Evolutionary conservation across 1,140 invertebrate species (phyloP).

Genomic region (Akabosia matsudoensis): DNA sequence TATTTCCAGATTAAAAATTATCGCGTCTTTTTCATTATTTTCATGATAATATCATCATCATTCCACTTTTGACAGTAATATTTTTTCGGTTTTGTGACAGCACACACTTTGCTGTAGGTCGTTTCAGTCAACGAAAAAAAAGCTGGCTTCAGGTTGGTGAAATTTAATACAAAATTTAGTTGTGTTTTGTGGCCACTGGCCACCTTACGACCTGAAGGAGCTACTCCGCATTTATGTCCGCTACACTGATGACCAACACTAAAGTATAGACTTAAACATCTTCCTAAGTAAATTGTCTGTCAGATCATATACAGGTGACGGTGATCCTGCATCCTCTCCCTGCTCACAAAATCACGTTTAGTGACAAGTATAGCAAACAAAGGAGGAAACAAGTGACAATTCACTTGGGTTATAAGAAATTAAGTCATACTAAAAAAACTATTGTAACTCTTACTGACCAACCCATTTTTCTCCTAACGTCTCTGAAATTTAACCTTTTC

Average conservation of each 20-base stretch:
- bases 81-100: background rate
- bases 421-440: too few species aligned
- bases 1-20: too few species aligned
- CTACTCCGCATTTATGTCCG: too few species aligned
- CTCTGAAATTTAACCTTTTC: background rate
- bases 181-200: background rate
- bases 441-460: too few species aligned
- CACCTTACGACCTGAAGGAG: too few species aligned
- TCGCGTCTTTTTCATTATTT: too few species aligned
- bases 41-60: too few species aligned
- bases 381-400: constrained; percentile 1
- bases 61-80: background rate
- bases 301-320: background rate
- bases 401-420: background rate
- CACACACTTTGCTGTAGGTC: background rate
- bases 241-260: background rate
- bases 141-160: background rate
- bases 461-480: constrained; percentile 3
- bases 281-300: too few species aligned
- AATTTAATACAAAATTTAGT: background rate
- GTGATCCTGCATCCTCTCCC: too few species aligned
- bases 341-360: background rate
- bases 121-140: too few species aligned
- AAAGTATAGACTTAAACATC: background rate
- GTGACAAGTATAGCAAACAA: background rate